Base-by-base conservation (phyloP, 2,888 invertebrate genomes). In the Tetheella fluctuosa region DNA sequence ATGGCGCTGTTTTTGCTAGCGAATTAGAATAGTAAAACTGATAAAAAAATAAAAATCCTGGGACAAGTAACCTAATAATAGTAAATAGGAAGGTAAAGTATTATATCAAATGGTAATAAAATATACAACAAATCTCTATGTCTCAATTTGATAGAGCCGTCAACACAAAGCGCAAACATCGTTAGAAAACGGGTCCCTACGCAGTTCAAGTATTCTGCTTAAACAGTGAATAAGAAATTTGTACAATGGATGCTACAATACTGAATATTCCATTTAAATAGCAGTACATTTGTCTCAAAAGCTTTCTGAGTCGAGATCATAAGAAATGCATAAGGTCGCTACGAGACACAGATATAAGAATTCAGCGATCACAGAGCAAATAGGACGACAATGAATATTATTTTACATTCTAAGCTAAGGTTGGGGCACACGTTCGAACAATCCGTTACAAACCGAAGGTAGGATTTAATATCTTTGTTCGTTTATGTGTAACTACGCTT, bases 181-280 rank as follows among this genome's bases (percentile, higher is more conserved):
- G 70, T 71, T 71, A 75, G 61, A 69, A 76, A 74, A 75, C 76
- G 75, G n/a, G 72, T 74, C 72, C 70, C 72, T 60, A 67, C 68
- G 75, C 79, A 79, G 65, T 79, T 83, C 79, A 80, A 81, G 76
- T 77, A 84, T 86, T 84, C 82, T 73, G 76, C 84, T 85, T 86
- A 83, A 84, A 86, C 83, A 84, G 79, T 86, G 87, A 88, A 89
- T 87, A 89, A 85, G 80, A 84, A 80, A 87, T 84, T 85, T 84
- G 75, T 78, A 85, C 84, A 88, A 87, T 88, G 85, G 81, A 86
- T 83, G 81, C 80, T 85, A 83, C 83, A 82, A 83, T 85, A 83
- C 86, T 87, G 84, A 90, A 90, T 89, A 90, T 89, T 89, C 86
- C 74, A 89, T 89, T 85, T 85, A 86, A 88, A 88, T 86, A 83